Evolutionary conservation across 2,797 vertebrate genomes (phyloP).

Genomic region (Takifugu ocellatus): DNA sequence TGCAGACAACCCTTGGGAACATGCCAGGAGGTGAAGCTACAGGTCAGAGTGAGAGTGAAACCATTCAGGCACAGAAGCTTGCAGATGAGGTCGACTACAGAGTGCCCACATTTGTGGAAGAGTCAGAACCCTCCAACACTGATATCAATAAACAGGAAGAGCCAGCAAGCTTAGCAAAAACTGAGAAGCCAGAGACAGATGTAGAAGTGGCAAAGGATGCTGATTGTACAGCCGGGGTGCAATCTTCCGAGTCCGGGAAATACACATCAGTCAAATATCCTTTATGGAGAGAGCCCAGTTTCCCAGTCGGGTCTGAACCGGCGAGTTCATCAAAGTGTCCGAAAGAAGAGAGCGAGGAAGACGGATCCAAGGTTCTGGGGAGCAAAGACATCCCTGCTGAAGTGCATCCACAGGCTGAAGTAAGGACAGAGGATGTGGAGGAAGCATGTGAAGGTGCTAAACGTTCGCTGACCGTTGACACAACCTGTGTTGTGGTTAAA

Average conservation of each 20-base stretch:
- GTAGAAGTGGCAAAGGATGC: slow-evolving; percentile 1
- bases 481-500: slow-evolving; percentile 71
- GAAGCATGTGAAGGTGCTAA: slow-evolving; percentile 42
- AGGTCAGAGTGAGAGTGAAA: slow-evolving; percentile 9
- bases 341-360: slow-evolving; percentile 22
- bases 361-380: slow-evolving; percentile 11
- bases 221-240: slow-evolving; percentile 23
- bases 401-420: slow-evolving; percentile 32
- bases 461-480: slow-evolving; percentile 61
- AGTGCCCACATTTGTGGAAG: slow-evolving; percentile 13
- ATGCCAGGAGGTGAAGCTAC: slow-evolving; percentile 16
- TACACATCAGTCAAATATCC: slow-evolving; percentile 62
- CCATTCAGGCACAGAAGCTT: slow-evolving; percentile 36
- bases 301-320: slow-evolving; percentile 36
- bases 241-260: slow-evolving; percentile 16
- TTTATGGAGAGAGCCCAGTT: slow-evolving; percentile 75
- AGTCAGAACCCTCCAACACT: neutral
- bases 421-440: slow-evolving; percentile 34
- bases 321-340: slow-evolving; percentile 19
- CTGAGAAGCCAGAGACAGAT: slow-evolving; percentile 18
- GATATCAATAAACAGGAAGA: slow-evolving; percentile 14
- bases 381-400: slow-evolving; percentile 7
- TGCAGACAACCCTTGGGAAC: slow-evolving; percentile 26
- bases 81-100: slow-evolving; percentile 68
- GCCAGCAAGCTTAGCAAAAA: slow-evolving; percentile 15